phyloP scores from a whole-genome alignment of 1,140 invertebrate species.

The Chironomus striatipennis region DNA sequence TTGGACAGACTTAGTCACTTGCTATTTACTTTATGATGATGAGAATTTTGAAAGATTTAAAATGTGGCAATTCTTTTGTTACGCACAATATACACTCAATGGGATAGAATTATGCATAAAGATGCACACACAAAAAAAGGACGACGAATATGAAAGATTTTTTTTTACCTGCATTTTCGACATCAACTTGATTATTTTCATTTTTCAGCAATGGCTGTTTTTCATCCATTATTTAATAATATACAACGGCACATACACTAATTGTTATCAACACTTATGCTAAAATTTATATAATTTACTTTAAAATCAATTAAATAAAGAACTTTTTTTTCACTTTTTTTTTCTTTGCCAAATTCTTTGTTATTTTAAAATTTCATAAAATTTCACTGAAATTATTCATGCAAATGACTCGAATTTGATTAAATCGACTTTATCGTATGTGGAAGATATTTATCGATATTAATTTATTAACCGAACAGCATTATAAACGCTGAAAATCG shows the following conservation, averaged over 20 bases:
- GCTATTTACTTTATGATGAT: not conserved
- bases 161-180: conserved; percentile 17
- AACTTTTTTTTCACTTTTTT: too few species aligned
- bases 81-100: not conserved
- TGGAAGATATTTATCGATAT: too few species aligned
- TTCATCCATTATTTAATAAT: conserved; percentile 16
- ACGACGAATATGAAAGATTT: not conserved
- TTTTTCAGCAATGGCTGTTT: conserved; percentile 16
- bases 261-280: not conserved
- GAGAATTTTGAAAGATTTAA: not conserved
- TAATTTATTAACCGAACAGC: too few species aligned
- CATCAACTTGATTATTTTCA: not conserved
- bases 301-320: too few species aligned
- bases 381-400: too few species aligned
- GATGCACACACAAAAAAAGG: not conserved
- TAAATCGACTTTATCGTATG: too few species aligned
- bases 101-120: not conserved
- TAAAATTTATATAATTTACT: not conserved
- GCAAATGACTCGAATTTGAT: too few species aligned
- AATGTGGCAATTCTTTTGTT: not conserved
- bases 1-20: not conserved
- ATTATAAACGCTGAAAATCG: too few species aligned
- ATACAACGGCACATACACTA: conserved; percentile 12
- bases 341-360: too few species aligned
- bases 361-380: too few species aligned